A percentile compares a stretch with the other conserved stretches of the same genome.
Evolutionary conservation across 2,888 invertebrate genomes (phyloP).

Genomic region (Acronicta aceris): DNA sequence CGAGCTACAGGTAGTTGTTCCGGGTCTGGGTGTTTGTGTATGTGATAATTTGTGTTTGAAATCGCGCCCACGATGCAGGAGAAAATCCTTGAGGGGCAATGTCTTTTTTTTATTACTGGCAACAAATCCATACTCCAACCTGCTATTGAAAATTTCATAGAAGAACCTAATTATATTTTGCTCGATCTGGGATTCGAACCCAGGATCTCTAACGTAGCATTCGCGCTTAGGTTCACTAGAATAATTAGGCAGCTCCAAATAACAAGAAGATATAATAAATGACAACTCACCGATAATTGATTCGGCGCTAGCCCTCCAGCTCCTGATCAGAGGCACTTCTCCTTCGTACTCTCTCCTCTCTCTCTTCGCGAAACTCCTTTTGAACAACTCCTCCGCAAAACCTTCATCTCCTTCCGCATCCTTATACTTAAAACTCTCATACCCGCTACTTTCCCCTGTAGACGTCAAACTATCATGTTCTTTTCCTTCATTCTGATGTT

Average conservation of each 20-base stretch:
- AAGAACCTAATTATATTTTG: too few relatives aligned
- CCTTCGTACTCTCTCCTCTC: constrained; percentile 72
- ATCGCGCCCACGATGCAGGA: too few relatives aligned
- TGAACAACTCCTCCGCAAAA: constrained; percentile 81
- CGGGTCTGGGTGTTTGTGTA: too few relatives aligned
- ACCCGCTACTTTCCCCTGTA: constrained; percentile 92
- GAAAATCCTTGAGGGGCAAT: too few relatives aligned
- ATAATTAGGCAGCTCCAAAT: background rate
- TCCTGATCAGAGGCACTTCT: constrained; percentile 71
- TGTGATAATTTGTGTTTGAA: too few relatives aligned
- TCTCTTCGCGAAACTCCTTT: constrained; percentile 79
- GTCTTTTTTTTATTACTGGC: too few relatives aligned
- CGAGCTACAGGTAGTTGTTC: too few relatives aligned
- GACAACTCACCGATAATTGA: constrained; percentile 77
- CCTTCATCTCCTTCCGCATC: constrained; percentile 87
- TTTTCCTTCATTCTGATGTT: constrained; percentile 69
- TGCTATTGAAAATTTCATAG: too few relatives aligned
- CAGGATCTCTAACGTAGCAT: too few relatives aligned
- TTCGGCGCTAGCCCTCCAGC: constrained; percentile 80
- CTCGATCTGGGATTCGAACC: too few relatives aligned
- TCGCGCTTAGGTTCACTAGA: too few relatives aligned
- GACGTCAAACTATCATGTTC: constrained; percentile 85
- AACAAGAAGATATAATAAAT: background rate
- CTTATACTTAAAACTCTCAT: constrained; percentile 91
- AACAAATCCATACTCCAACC: too few relatives aligned